These are phyloP conservation scores for Xanthia togata DNA, from an alignment of 2,888 invertebrate genomes.

Conservation along the genomic window DNA sequence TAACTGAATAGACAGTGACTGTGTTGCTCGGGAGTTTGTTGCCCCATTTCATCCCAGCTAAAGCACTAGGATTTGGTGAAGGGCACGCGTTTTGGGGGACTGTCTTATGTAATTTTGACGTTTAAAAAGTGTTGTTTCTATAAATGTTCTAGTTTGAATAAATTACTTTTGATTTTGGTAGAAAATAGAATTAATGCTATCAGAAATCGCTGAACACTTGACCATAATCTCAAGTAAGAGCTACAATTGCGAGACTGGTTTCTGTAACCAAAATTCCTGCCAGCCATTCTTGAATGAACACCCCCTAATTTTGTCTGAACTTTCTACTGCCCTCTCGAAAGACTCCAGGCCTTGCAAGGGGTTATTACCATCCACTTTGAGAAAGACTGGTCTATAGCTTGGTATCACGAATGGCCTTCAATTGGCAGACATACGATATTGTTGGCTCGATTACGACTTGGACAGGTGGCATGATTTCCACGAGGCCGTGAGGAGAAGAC, in stretches of 20 bases:
- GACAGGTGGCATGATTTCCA: conserved; percentile 24
- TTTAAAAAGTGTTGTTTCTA: not conserved
- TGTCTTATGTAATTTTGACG: not conserved
- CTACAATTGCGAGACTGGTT: not conserved
- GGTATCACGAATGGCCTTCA: conserved; percentile 6
- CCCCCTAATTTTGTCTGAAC: no score
- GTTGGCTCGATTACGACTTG: conserved; percentile 22
- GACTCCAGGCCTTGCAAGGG: not conserved
- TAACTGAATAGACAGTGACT: no score
- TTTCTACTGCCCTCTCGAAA: no score
- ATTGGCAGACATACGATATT: conserved; percentile 27
- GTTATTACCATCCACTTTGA: not conserved
- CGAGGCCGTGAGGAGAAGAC: not conserved
- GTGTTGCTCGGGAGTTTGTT: not conserved
- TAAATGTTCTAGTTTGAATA: not conserved
- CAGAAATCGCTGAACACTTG: not conserved
- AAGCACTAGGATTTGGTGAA: not conserved
- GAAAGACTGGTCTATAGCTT: not conserved
- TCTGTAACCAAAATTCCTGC: not conserved
- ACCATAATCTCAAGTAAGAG: not conserved
- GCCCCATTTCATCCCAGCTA: not conserved
- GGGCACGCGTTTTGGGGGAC: not conserved
- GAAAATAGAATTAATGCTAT: no score
- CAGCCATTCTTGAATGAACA: not conserved
- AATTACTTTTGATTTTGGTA: not conserved